Conservation (phyloP, 2,113 vertebrate species). For the Pseudois nayaur region DNA sequence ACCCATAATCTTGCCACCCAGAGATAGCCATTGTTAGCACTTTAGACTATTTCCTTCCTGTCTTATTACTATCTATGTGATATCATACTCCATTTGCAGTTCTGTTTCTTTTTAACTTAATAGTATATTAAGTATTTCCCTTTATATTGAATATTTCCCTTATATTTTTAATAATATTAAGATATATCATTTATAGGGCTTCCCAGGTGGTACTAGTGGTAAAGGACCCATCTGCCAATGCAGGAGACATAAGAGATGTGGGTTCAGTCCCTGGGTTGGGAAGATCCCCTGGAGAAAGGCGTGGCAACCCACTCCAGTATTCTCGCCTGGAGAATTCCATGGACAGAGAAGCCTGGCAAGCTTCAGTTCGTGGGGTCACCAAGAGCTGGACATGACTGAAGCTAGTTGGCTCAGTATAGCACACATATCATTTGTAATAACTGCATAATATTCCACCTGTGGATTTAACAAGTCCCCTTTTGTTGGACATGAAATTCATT, state of each 20-base stretch:
- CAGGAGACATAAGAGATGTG: not conserved
- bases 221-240: not conserved
- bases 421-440: not conserved
- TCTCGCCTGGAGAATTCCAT: not conserved
- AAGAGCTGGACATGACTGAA: not conserved
- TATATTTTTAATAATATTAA: conserved; percentile 16
- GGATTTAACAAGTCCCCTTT: not conserved
- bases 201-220: not conserved
- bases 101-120: not conserved
- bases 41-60: not conserved
- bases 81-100: not conserved
- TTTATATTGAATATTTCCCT: not conserved
- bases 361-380: not conserved
- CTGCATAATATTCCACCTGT: not conserved
- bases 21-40: not conserved
- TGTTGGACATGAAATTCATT: not conserved
- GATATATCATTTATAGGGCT: not conserved
- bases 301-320: not conserved
- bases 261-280: not conserved
- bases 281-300: not conserved
- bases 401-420: not conserved
- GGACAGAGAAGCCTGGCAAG: not conserved
- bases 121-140: not conserved
- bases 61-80: not conserved
- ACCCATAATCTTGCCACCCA: not conserved